Evolutionary conservation across 2,113 vertebrate species (phyloP).

Genomic region (Ictalurus punctatus): DNA sequence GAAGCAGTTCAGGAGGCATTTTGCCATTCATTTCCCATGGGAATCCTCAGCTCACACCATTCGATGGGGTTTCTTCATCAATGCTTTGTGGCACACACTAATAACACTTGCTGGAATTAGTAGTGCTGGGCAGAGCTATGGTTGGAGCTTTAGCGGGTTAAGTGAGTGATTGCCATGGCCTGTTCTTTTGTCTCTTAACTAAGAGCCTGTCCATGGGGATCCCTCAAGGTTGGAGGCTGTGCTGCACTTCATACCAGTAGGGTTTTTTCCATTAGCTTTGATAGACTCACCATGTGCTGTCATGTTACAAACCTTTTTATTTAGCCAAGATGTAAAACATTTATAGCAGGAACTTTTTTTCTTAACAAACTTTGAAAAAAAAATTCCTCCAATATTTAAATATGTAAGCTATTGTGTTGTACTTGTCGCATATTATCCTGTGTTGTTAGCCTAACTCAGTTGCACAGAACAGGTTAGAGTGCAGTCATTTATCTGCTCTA

Average conservation of each 20-base stretch:
- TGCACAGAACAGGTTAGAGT: conserved; percentile 2
- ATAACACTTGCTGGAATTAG: conserved; percentile 65
- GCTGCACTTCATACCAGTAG: neutral
- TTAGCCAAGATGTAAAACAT: neutral
- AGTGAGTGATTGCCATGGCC: conserved; percentile 60
- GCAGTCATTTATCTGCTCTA: conserved; percentile 8
- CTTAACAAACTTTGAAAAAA: neutral
- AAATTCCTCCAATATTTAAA: neutral
- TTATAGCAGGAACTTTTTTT: neutral
- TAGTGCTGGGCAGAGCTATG: conserved; percentile 53
- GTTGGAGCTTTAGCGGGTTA: conserved; percentile 52
- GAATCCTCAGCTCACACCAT: conserved; percentile 20
- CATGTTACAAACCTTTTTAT: neutral
- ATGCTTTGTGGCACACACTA: conserved; percentile 19
- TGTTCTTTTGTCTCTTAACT: conserved; percentile 71
- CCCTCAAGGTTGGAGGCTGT: neutral
- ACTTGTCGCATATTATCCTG: neutral
- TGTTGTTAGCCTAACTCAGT: neutral
- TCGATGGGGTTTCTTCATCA: conserved; percentile 30
- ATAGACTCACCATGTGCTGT: neutral
- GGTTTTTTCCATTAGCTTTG: neutral
- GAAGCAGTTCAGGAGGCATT: neutral
- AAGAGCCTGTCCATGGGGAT: conserved; percentile 68
- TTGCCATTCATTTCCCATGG: conserved; percentile 29
- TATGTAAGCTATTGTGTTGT: conserved; percentile 15